Percentiles rank a stretch among this genome's conserved stretches.
Conservation (phyloP, 2,888 invertebrate genomes). For the Sphecodes monilicornis region DNA sequence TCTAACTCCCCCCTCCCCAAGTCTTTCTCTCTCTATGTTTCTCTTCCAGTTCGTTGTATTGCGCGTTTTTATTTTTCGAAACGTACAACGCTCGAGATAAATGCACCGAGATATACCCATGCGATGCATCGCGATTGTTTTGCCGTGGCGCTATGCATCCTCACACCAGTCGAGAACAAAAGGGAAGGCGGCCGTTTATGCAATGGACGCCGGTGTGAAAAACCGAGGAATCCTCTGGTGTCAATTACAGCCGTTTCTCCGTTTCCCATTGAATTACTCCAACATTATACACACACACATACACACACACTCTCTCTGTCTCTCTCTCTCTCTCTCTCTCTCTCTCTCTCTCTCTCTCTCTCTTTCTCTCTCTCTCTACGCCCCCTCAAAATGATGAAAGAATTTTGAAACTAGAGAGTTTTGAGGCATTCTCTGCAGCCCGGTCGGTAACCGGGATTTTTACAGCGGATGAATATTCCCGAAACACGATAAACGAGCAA, state of each 20-base stretch:
- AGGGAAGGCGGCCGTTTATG: slow-evolving; percentile 37
- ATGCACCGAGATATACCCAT: slow-evolving; percentile 43
- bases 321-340: neutral
- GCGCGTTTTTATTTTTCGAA: slow-evolving; percentile 18
- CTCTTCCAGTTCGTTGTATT: neutral
- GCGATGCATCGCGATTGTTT: slow-evolving; percentile 53
- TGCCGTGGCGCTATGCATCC: slow-evolving; percentile 31
- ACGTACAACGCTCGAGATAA: slow-evolving; percentile 50
- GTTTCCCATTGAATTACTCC: slow-evolving; percentile 35
- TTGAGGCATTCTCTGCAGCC: slow-evolving; percentile 5
- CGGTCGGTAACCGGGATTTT: neutral
- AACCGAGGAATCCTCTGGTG: slow-evolving; percentile 35
- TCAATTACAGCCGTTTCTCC: slow-evolving; percentile 41
- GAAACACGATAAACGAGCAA: no score
- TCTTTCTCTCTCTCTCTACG: neutral
- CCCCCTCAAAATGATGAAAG: neutral
- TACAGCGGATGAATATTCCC: neutral
- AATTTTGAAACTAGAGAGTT: slow-evolving; percentile 10
- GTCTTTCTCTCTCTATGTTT: neutral
- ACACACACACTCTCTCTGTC: no score
- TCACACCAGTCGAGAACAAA: slow-evolving; percentile 43
- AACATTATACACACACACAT: slow-evolving; percentile 29
- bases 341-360: neutral
- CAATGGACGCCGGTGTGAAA: slow-evolving; percentile 23
- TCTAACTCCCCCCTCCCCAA: neutral